phyloP scores from a whole-genome alignment of 2,113 vertebrate genomes.

The Eubucco bourcierii region DNA sequence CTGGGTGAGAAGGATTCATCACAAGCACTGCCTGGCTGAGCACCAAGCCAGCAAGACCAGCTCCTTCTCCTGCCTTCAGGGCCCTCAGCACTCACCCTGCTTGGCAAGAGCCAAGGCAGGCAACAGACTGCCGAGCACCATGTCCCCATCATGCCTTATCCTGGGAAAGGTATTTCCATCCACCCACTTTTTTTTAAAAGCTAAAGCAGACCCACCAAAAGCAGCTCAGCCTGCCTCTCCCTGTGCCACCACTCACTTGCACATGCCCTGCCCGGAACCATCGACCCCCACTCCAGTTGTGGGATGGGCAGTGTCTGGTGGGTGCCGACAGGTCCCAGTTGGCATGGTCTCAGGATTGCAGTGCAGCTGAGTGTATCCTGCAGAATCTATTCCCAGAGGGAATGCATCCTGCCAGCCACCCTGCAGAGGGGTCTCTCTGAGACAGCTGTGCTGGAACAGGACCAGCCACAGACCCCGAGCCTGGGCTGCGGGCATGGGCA shows the following conservation, averaged over 20 bases:
- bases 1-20: neutral
- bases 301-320: too few species aligned
- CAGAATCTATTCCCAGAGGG: neutral
- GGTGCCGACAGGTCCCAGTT: neutral
- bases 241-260: rapidly evolving
- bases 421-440: neutral
- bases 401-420: rapidly evolving
- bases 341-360: neutral
- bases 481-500: neutral
- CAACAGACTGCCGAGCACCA: neutral
- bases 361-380: rapidly evolving
- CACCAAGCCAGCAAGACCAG: neutral
- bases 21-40: neutral
- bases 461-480: rapidly evolving
- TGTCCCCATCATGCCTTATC: neutral
- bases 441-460: neutral
- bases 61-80: neutral
- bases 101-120: rapidly evolving
- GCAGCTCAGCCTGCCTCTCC: neutral
- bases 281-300: rapidly evolving
- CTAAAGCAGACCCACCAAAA: neutral
- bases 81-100: neutral
- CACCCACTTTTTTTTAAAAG: neutral
- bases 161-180: conserved; percentile 24
- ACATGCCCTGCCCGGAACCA: rapidly evolving